Base-by-base conservation (phyloP, 2,797 vertebrate genomes). In the Hyperoplus immaculatus region DNA sequence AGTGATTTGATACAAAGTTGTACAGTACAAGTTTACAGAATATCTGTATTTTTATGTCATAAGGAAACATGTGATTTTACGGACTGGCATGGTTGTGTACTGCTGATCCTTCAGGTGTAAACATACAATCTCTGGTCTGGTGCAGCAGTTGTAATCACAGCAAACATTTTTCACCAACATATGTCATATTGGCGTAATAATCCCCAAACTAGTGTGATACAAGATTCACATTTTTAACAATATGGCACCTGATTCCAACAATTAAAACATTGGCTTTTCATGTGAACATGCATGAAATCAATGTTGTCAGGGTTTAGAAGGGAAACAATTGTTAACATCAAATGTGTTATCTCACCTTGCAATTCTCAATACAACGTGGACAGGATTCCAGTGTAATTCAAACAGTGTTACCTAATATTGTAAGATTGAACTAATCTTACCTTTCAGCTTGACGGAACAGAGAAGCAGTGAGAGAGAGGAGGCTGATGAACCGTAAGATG, bases 21-120 rank as follows among this genome's bases (percentile, higher is more conserved):
- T 87, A 84, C 83, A 93, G 81, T 91, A 88, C 80, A 56, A 68
- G 43, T 75, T 71, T 55, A 72, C n/a, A 75, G 50, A 54, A 14
- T 51, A 61, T 62, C 11, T 69, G 38, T 66, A 58, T 21, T 58
- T 78, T 78, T 46, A 62, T 54, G 42, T 49, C 12, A 66, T 42
- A 51, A 72, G 58, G 21, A 61, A 79, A 69, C 9, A 41, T 62
- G 16, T 69, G 51, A 69, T 71, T 15, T 81, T 60, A 89, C 59
- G 81, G 72, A 72, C 21, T 68, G 64, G 51, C 69, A 45, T 76
- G 12, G 3, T 53, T 69, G 11, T 74, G 69, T 57, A 38, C 50
- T 65, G 57, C 69, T 60, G 61, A 68, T 81, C 16, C 46, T 68
- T 81, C 7, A 45, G 41, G 41, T 66, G 60, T 82, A 87, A 84